These are phyloP conservation scores for Ephydatia muelleri DNA, from an alignment of 37 sponge, comb jelly and placozoan genomes.

Conservation along the genomic window DNA sequence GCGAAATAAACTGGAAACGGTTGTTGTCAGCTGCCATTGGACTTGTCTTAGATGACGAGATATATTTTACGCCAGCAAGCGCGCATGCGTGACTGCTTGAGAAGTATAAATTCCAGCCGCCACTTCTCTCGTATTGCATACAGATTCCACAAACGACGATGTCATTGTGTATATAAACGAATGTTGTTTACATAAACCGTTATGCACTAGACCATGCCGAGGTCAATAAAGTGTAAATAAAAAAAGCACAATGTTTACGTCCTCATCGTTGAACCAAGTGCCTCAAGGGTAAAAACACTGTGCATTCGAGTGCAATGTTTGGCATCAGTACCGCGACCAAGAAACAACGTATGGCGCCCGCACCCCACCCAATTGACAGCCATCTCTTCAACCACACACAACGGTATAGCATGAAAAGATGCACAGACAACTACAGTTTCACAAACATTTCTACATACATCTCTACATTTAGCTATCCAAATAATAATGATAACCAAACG, in stretches of 20 bases:
- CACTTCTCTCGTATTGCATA: no score
- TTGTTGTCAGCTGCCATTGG: background rate
- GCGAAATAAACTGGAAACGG: slow-evolving; percentile 16
- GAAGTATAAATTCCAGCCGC: background rate
- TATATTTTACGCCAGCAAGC: background rate
- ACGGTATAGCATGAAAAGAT: background rate
- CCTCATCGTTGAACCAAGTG: background rate
- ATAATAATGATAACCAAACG: background rate
- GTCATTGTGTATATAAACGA: no score
- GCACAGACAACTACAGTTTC: background rate
- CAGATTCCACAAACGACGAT: background rate
- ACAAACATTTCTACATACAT: background rate
- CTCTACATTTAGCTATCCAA: background rate
- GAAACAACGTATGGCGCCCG: background rate
- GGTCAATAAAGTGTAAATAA: no score
- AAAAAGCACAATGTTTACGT: background rate
- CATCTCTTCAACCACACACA: background rate
- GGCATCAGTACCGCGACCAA: background rate
- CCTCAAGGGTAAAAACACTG: background rate
- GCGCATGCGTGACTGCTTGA: background rate
- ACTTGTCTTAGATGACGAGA: no score
- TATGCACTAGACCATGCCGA: background rate
- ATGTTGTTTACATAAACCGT: background rate
- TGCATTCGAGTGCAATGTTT: background rate
- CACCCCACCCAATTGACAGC: no score